Evolutionary conservation across 2,888 invertebrate species (phyloP), one percentile per base, ranked within the genome.

Genomic region (Abscondita cerata): DNA sequence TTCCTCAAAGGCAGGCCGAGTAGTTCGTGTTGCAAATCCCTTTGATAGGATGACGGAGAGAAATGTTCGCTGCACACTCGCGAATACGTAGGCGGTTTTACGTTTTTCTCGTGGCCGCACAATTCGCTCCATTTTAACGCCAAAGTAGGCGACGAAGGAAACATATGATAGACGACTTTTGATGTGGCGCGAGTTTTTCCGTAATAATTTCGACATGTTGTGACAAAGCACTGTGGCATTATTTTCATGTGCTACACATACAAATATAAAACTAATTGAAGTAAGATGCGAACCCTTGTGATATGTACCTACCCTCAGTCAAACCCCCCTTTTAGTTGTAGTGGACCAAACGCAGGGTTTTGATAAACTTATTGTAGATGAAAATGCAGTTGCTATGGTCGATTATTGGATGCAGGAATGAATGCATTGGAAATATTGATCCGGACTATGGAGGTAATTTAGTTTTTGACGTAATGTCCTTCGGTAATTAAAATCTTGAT

Each of bases 181-280:
- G 65, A 58, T 31, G 66, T 72, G 20, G 80, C 80, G 36, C 82
- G 79, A 40, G 84, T 83, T 71, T 83, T 82, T 46, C 82, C 81
- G 72, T 84, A 83, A 70, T 83, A 83, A 73, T 84, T 84, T 58
- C 81, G 78, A 73, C 84, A 84, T 65, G 80, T 80, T 66, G 79
- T 78, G 50, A 84, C 83, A 68, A 81, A 83, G 76, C 84, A 84
- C 76, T 83, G 83, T 66, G 84, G 84, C 84, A 84, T 84, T 70
- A 75, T 75, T 19, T 13, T 20, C 25, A 25, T 34, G 36, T 36
- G n/a, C 11, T 40, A 15, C 20, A 12, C 15, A 9, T 52, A 11
- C 40, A 9, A 19, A 33, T 51, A 51, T 36, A 16, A 40, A 52
- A 52, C 52, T 52, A 20, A 44, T 44, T 11, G 16, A 44, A 12